phyloP scores from a whole-genome alignment of 2,797 vertebrate genomes.

The Gymnodraco acuticeps region DNA sequence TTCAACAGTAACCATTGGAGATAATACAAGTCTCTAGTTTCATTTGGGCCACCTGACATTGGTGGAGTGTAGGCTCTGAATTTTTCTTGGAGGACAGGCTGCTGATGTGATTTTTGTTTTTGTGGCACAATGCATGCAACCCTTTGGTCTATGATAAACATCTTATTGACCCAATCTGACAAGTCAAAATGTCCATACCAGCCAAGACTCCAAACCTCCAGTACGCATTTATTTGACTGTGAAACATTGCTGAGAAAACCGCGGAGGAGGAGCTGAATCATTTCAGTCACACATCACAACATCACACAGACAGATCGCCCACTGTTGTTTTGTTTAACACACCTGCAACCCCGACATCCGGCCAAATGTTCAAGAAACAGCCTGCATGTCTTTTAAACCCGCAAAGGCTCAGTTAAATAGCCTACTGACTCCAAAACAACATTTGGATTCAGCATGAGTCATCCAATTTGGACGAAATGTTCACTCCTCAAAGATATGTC shows the following conservation, averaged over 20 bases:
- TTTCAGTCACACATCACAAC: constrained; percentile 34
- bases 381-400: constrained; percentile 34
- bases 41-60: constrained; percentile 25
- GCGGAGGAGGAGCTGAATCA: constrained; percentile 41
- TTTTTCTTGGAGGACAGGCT: constrained; percentile 4
- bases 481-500: constrained; percentile 47
- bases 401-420: constrained; percentile 49
- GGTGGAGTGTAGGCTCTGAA: background rate
- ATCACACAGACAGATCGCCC: constrained; percentile 35
- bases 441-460: constrained; percentile 64
- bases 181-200: constrained; percentile 22
- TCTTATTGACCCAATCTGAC: constrained; percentile 9
- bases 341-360: constrained; percentile 15
- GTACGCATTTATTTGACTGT: constrained; percentile 29
- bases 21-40: constrained; percentile 6
- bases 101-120: background rate
- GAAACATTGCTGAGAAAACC: constrained; percentile 24
- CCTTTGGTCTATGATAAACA: background rate
- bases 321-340: constrained; percentile 32
- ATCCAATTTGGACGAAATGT: constrained; percentile 63
- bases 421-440: constrained; percentile 45
- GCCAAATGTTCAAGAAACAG: constrained; percentile 7
- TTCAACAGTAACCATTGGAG: constrained; percentile 2
- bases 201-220: constrained; percentile 20
- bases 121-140: background rate